These are phyloP conservation scores for Apogon hyalosoma DNA, from an alignment of 2,797 vertebrate genomes.

Conservation along the genomic window DNA sequence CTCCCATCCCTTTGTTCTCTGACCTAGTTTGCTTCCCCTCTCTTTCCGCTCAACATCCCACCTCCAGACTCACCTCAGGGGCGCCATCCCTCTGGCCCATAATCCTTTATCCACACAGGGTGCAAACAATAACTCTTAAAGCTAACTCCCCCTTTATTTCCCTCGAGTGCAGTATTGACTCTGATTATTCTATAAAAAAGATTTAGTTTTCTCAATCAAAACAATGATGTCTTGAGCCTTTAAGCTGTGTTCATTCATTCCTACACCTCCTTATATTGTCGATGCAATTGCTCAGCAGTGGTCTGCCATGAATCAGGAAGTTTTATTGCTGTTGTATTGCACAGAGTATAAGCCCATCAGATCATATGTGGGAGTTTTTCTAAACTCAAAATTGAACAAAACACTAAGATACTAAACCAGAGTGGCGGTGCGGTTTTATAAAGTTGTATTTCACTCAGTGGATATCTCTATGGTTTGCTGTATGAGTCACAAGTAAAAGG, in stretches of 20 bases:
- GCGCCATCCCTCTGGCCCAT: constrained; percentile 35
- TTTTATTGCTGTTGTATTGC: constrained; percentile 51
- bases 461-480: constrained; percentile 17
- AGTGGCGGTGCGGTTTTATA: not conserved
- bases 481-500: constrained; percentile 32
- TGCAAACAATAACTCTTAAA: constrained; percentile 64
- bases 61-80: constrained; percentile 57
- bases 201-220: constrained; percentile 55
- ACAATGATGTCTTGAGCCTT: constrained; percentile 49
- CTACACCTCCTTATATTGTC: constrained; percentile 39
- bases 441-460: constrained; percentile 31
- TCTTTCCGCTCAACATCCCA: constrained; percentile 38
- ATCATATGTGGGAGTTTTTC: constrained; percentile 40
- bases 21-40: constrained; percentile 65
- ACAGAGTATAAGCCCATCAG: constrained; percentile 23
- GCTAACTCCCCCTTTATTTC: constrained; percentile 77
- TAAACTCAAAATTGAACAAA: constrained; percentile 42
- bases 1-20: constrained; percentile 64
- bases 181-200: constrained; percentile 61
- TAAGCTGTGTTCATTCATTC: constrained; percentile 44
- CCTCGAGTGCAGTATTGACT: constrained; percentile 48
- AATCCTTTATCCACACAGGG: constrained; percentile 52
- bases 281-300: not conserved
- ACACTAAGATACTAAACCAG: constrained; percentile 11
- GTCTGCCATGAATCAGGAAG: constrained; percentile 23